Evolutionary conservation across 2,888 invertebrate species (phyloP).

Genomic region (Acrobasis repandana): DNA sequence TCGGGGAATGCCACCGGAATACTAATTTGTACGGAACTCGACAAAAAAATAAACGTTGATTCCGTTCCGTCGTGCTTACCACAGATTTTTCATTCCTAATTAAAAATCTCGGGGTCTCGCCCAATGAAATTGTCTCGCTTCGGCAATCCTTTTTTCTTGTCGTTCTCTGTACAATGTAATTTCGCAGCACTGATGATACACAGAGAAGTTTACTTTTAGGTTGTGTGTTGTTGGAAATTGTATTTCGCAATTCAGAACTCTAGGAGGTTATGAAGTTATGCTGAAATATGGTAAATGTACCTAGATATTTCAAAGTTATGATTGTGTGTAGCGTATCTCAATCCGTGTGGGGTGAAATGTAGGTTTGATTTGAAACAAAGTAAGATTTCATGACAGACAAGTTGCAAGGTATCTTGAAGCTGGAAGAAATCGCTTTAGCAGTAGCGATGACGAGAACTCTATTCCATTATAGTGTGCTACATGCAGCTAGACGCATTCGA

Average conservation of each 20-base stretch:
- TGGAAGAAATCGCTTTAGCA: too few relatives aligned
- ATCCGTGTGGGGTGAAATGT: background rate
- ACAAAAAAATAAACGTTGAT: slow-evolving; percentile 45
- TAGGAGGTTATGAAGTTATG: background rate
- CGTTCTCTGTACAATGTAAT: slow-evolving; percentile 16
- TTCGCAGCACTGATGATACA: slow-evolving; percentile 1
- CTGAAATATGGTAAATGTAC: background rate
- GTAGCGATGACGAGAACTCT: too few relatives aligned
- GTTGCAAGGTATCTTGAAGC: too few relatives aligned
- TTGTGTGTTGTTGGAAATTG: slow-evolving; percentile 23
- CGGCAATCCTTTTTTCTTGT: slow-evolving; percentile 28
- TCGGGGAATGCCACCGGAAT: slow-evolving; percentile 42
- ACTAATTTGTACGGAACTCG: slow-evolving; percentile 49
- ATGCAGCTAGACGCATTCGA: too few relatives aligned
- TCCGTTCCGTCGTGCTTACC: slow-evolving; percentile 40
- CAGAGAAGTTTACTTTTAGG: background rate
- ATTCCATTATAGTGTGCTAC: too few relatives aligned
- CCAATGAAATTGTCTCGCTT: slow-evolving; percentile 38
- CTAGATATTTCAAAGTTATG: background rate
- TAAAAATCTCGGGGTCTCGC: slow-evolving; percentile 46
- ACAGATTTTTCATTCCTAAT: slow-evolving; percentile 52
- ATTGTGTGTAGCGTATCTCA: background rate
- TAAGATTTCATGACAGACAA: too few relatives aligned
- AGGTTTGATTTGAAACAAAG: background rate
- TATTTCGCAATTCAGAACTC: slow-evolving; percentile 22